Conservation (phyloP, 2,888 invertebrate genomes). For the Leptinotarsa haldemani region DNA sequence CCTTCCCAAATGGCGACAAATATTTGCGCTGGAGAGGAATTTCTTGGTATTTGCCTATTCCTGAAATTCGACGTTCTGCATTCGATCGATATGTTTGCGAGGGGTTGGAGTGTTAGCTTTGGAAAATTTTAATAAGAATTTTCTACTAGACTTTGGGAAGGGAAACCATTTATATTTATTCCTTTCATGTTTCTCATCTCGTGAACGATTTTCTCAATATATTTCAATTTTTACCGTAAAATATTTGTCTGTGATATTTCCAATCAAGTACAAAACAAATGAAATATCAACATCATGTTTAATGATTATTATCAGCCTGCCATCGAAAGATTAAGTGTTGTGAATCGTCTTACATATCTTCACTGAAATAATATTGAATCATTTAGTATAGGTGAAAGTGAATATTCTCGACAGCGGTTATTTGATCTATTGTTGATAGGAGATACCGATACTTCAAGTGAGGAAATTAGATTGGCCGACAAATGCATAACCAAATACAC, state of each 20-base stretch:
- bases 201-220: background rate
- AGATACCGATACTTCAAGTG: no score
- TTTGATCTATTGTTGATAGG: no score
- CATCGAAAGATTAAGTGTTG: no score
- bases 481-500: no score
- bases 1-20: background rate
- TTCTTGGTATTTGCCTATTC: background rate
- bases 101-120: background rate
- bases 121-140: background rate
- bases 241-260: background rate
- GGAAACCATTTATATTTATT: background rate
- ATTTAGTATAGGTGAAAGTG: no score
- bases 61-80: background rate
- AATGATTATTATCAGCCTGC: no score
- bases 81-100: slow-evolving; percentile 10
- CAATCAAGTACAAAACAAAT: background rate
- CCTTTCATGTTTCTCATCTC: background rate
- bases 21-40: background rate
- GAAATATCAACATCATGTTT: no score
- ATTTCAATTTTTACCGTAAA: background rate
- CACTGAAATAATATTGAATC: no score
- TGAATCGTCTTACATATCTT: no score
- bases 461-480: no score
- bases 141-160: background rate
- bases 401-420: no score